These are phyloP conservation scores for Bombyx mori DNA, from an alignment of 1,140 invertebrate species.

Conservation along the genomic window ASM3026992v2 NC_085122.1:8316501-8317000, in stretches of 20 bases:
- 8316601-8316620: slow-evolving; percentile 77
- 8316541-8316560: slow-evolving; percentile 81
- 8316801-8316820: slow-evolving; percentile 84
- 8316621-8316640: slow-evolving; percentile 69
- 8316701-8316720: slow-evolving; percentile 82
- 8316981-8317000: slow-evolving; percentile 78
- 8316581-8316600: slow-evolving; percentile 71
- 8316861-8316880: slow-evolving; percentile 66
- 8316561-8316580: slow-evolving; percentile 86
- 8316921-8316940: slow-evolving; percentile 76
- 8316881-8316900: slow-evolving; percentile 80
- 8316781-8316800: slow-evolving; percentile 66
- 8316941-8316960: slow-evolving; percentile 86
- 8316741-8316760: slow-evolving; percentile 64
- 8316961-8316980: slow-evolving; percentile 79
- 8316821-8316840: slow-evolving; percentile 80
- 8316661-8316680: slow-evolving; percentile 69
- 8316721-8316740: slow-evolving; percentile 43
- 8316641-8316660: slow-evolving; percentile 74
- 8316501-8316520: slow-evolving; percentile 80
- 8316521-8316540: slow-evolving; percentile 81
- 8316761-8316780: slow-evolving; percentile 64
- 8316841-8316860: slow-evolving; percentile 75
- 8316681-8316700: slow-evolving; percentile 79
- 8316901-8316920: slow-evolving; percentile 88